Base-by-base conservation (phyloP, 2,888 invertebrate genomes). In the Zhengitettix transpicula region DNA sequence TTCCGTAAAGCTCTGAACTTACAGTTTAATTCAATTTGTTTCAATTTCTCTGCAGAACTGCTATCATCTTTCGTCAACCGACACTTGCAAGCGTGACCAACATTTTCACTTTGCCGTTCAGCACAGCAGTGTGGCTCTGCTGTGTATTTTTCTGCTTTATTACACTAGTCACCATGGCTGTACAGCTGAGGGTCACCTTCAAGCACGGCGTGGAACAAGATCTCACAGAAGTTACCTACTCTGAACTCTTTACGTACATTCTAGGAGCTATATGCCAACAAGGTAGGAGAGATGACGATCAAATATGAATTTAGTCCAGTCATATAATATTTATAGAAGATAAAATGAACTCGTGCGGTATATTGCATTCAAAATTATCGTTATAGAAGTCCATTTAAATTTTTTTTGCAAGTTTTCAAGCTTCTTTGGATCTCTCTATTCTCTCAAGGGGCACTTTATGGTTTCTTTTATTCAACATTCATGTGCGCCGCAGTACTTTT, bases 31-130 rank as follows among this genome's bases (percentile, higher is more conserved):
- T 12, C 3, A 47, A 47, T 47, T 47, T 14, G 47, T 8, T n/a
- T 47, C 47, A 14, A 7, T 47, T 47, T 47, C 5, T 7, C 8
- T 1, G 2, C 11, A 78, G 82, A 40, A 76, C 84, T 0, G 81
- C 81, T 66, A 85, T 87, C 68, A 78, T 87, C 17, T 87, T 87
- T 69, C 80, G 82, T 57, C 81, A 84, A 68, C 87, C 87, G 1
- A 82, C 85, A 67, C 69, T 87, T 15, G 81, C 87, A 0, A 84
- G 82, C 63, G 81, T 87, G 52, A 82, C 81, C 64, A 87, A 63
- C 60, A 61, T 63, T 52, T 63, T 63, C 57, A 40, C 55, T 15
- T 55, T 61, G 54, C 63, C 63, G 15, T 63, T 61, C 56, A 57
- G 56, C 17, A 12, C 5, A 10, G 11, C 15, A 3, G 63, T 63